phyloP scores from a whole-genome alignment of 2,113 vertebrate genomes.

The Oenanthe melanoleuca region DNA sequence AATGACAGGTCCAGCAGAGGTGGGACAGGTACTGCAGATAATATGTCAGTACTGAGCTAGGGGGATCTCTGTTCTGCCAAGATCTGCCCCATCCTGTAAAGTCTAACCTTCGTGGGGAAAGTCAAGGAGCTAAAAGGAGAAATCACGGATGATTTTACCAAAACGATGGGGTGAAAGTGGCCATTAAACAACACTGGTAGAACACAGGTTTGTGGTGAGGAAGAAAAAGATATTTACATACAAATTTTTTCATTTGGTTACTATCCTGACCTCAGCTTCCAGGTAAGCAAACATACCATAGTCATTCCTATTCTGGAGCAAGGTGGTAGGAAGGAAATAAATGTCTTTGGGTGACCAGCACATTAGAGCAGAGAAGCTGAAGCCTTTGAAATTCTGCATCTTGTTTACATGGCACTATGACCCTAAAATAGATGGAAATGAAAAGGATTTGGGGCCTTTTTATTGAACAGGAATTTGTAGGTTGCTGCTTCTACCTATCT shows the following conservation, averaged over 20 bases:
- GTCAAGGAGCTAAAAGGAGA: not conserved
- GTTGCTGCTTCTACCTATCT: not conserved
- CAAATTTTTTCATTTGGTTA: not conserved
- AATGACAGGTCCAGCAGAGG: not conserved
- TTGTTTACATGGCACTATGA: not conserved
- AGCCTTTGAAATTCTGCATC: not conserved
- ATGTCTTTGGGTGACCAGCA: accelerated
- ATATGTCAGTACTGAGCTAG: not conserved
- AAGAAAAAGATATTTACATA: not conserved
- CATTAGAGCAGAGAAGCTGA: not conserved
- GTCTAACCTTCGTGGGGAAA: not conserved
- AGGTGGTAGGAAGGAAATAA: not conserved
- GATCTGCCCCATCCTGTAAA: not conserved
- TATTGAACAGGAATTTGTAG: not conserved
- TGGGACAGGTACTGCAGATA: not conserved
- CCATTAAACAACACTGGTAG: not conserved
- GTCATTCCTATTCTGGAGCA: not conserved
- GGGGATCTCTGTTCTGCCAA: not conserved
- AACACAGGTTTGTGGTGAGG: not conserved
- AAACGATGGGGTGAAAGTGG: not conserved
- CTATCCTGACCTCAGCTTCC: not conserved
- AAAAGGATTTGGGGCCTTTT: not conserved
- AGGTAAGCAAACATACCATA: not conserved
- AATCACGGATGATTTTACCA: not conserved
- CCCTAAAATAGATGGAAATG: not conserved